A percentile compares a stretch with the other conserved stretches of the same genome.
Conservation (phyloP, 2,113 vertebrate species). For the Equus quagga region DNA sequence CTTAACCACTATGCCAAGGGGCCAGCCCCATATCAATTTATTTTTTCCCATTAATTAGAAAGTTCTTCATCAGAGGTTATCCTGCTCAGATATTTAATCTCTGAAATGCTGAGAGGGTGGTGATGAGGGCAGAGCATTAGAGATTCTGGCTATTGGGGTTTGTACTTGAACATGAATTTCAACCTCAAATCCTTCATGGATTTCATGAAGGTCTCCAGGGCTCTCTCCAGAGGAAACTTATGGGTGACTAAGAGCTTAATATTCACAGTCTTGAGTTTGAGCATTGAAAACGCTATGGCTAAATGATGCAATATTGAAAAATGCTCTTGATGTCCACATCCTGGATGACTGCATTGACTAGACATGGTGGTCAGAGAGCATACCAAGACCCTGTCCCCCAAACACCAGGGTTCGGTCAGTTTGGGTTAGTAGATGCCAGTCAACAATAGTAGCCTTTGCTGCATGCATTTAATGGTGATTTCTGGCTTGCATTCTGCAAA, state of each 20-base stretch:
- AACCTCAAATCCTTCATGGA: slow-evolving; percentile 90
- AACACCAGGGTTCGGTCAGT: slow-evolving; percentile 91
- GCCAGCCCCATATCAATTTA: neutral
- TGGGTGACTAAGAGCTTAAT: slow-evolving; percentile 92
- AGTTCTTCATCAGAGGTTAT: neutral
- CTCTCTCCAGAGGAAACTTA: slow-evolving; percentile 92
- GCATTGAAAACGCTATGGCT: slow-evolving; percentile 92
- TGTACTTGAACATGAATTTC: slow-evolving; percentile 95
- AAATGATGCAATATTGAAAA: slow-evolving; percentile 94
- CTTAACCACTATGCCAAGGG: no score
- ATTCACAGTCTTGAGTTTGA: slow-evolving; percentile 91
- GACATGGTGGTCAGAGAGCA: slow-evolving; percentile 86
- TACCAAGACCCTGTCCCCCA: slow-evolving; percentile 88
- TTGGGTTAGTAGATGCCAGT: slow-evolving; percentile 91
- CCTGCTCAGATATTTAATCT: neutral
- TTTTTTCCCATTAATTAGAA: neutral
- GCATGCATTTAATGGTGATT: slow-evolving; percentile 92
- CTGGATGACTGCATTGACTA: slow-evolving; percentile 86
- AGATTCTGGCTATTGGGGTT: slow-evolving; percentile 89
- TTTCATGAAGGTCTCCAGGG: slow-evolving; percentile 91
- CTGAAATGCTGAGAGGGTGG: neutral
- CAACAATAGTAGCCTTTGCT: slow-evolving; percentile 89
- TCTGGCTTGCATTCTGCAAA: slow-evolving; percentile 88
- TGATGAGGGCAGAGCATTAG: slow-evolving; percentile 69
- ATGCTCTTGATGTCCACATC: slow-evolving; percentile 93